Conservation (phyloP, 2,888 invertebrate genomes). For the Argyresthia goedartella region DNA sequence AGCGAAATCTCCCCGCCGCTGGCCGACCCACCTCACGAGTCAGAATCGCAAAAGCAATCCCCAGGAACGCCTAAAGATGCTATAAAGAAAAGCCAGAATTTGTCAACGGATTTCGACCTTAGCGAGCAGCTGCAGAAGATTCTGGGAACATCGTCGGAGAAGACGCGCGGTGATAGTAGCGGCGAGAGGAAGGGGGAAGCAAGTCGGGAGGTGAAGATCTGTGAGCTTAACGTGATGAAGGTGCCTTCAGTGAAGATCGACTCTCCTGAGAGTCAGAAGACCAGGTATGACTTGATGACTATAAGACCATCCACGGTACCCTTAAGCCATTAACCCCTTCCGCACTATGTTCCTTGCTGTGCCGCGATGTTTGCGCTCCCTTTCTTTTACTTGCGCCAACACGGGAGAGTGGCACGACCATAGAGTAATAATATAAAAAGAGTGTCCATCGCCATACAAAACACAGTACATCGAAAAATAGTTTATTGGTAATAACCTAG, state of each 20-base stretch:
- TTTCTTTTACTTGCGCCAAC: no score
- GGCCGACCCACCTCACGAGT: slow-evolving; percentile 34
- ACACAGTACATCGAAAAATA: no score
- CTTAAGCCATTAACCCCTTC: no score
- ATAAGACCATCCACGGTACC: background rate
- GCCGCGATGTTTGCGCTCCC: no score
- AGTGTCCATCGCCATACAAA: no score
- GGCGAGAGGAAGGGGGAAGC: slow-evolving; percentile 47
- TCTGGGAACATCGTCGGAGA: slow-evolving; percentile 59
- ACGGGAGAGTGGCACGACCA: no score
- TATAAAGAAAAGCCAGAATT: slow-evolving; percentile 60
- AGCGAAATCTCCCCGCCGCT: slow-evolving; percentile 61
- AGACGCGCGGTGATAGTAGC: slow-evolving; percentile 40
- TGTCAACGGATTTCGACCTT: slow-evolving; percentile 62
- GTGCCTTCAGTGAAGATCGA: slow-evolving; percentile 64
- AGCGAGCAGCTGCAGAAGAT: slow-evolving; percentile 66
- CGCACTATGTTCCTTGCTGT: no score
- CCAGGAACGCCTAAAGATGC: slow-evolving; percentile 53
- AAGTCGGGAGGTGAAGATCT: slow-evolving; percentile 50
- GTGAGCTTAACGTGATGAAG: slow-evolving; percentile 34
- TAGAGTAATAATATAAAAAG: no score
- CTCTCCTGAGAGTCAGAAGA: slow-evolving; percentile 54
- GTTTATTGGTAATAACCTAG: no score
- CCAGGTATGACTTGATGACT: slow-evolving; percentile 28
- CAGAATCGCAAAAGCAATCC: slow-evolving; percentile 52